Evolutionary conservation across 2,888 invertebrate species (phyloP).

Genomic region (Tricholauxania praeusta): DNA sequence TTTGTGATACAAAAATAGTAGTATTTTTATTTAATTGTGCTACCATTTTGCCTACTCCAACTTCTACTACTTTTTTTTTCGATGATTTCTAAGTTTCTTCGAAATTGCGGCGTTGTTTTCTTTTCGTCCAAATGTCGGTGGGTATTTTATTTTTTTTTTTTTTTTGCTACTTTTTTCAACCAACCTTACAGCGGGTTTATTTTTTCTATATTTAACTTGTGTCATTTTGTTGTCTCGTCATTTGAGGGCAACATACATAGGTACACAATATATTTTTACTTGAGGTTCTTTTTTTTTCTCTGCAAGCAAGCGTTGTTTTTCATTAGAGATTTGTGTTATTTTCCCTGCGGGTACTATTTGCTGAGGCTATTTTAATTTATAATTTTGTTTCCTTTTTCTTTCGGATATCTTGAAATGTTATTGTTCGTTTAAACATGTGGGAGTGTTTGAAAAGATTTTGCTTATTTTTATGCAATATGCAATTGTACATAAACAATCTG

Average conservation of each 20-base stretch:
- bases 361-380: background rate
- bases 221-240: background rate
- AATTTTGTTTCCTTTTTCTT: background rate
- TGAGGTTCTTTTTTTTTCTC: slow-evolving; percentile 1
- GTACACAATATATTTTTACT: slow-evolving; percentile 22
- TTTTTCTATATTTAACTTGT: background rate
- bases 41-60: no score
- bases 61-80: no score
- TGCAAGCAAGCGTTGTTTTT: background rate
- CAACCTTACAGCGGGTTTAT: background rate
- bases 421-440: no score
- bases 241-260: background rate
- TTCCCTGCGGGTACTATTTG: background rate
- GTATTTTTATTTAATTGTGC: no score
- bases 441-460: no score
- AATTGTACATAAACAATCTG: no score
- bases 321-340: background rate
- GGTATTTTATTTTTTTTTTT: background rate
- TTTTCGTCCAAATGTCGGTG: background rate
- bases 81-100: no score
- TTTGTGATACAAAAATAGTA: no score
- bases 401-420: no score
- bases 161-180: background rate
- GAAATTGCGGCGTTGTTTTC: background rate
- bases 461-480: no score